Conservation (phyloP, 2,888 invertebrate genomes). For the Syrphus vitripennis region DNA sequence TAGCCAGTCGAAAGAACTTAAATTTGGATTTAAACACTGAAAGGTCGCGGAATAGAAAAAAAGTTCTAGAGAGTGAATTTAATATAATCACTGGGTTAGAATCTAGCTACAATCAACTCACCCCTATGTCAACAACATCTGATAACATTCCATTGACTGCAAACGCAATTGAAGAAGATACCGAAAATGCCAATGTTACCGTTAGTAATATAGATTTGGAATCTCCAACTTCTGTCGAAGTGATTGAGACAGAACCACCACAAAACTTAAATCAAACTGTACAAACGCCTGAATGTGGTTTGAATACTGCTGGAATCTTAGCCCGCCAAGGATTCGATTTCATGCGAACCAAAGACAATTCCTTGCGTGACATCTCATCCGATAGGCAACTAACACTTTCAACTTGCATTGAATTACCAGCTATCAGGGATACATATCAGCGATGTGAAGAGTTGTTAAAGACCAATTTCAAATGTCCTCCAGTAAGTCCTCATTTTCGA, state of each 20-base stretch:
- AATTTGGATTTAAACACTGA: slow-evolving; percentile 75
- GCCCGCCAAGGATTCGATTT: slow-evolving; percentile 75
- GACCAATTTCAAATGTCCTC: slow-evolving; percentile 74
- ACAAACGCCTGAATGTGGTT: slow-evolving; percentile 75
- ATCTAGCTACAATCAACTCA: slow-evolving; percentile 72
- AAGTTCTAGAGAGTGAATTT: slow-evolving; percentile 76
- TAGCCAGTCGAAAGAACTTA: slow-evolving; percentile 71
- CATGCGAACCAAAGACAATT: slow-evolving; percentile 14
- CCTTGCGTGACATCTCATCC: slow-evolving; percentile 25
- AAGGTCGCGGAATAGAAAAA: slow-evolving; percentile 74
- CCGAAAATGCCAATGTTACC: slow-evolving; percentile 64
- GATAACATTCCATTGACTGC: slow-evolving; percentile 62
- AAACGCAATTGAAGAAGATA: slow-evolving; percentile 59
- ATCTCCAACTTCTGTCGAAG: neutral
- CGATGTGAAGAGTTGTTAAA: slow-evolving; percentile 74
- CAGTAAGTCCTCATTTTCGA: slow-evolving; percentile 73
- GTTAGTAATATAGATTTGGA: slow-evolving; percentile 1
- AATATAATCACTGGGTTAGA: slow-evolving; percentile 73
- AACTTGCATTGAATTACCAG: neutral
- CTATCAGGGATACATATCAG: slow-evolving; percentile 71
- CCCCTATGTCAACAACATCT: slow-evolving; percentile 77
- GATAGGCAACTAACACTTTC: slow-evolving; percentile 33
- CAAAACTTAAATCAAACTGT: slow-evolving; percentile 55
- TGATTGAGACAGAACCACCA: slow-evolving; percentile 32
- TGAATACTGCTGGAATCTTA: slow-evolving; percentile 76